Evolutionary conservation across 53 echinoderm and acorn worm genomes (phyloP).

Genomic region (Hippasteria phrygiana): DNA sequence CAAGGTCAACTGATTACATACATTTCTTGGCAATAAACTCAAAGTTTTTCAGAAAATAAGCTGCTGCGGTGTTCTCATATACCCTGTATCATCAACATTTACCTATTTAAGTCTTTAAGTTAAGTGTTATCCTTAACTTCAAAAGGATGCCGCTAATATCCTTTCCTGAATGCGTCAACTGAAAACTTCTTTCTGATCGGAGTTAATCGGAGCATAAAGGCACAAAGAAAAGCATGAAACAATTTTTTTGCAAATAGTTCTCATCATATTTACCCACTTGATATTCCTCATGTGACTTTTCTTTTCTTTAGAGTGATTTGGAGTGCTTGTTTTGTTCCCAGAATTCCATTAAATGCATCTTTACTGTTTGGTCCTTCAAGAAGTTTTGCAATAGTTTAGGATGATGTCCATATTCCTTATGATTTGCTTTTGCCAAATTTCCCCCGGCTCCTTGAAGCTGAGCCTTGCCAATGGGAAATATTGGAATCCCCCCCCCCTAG

Average conservation of each 20-base stretch:
- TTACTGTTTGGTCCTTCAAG: conserved; percentile 3
- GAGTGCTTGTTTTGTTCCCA: neutral
- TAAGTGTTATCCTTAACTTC: neutral
- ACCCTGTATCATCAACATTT: conserved; percentile 7
- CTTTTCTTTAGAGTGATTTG: neutral
- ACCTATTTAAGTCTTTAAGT: neutral
- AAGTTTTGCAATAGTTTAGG: neutral
- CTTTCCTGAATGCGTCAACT: no score
- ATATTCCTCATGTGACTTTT: no score
- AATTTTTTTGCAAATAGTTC: no score
- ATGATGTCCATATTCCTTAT: neutral
- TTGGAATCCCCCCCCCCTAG: no score
- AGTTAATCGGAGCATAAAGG: no score
- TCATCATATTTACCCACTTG: neutral
- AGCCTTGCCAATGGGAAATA: no score
- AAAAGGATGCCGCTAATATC: no score
- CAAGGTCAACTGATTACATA: no score
- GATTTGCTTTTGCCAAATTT: neutral
- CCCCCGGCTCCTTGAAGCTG: no score
- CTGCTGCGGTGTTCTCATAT: conserved; percentile 7
- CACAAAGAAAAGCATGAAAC: no score
- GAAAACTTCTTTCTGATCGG: no score
- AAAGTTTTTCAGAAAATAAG: neutral
- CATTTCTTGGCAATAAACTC: no score
- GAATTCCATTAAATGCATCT: neutral